phyloP scores from a whole-genome alignment of 2,113 vertebrate species.

The Chloebia gouldiae region DNA sequence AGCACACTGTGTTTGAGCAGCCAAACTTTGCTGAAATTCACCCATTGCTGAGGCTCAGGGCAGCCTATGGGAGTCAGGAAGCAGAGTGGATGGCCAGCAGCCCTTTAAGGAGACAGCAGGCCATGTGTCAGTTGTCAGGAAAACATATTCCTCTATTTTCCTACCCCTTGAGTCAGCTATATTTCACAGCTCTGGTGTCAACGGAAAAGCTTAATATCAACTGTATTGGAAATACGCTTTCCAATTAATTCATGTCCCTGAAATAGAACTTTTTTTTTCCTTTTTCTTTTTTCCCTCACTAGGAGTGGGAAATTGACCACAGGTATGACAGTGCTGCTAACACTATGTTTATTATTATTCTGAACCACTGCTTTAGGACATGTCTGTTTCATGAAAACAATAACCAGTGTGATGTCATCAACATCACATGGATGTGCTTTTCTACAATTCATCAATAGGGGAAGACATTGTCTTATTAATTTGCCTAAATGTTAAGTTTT shows the following conservation, averaged over 20 bases:
- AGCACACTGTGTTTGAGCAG: not conserved
- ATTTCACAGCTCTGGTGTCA: conserved; percentile 49
- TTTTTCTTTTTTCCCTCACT: not conserved
- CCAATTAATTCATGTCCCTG: conserved; percentile 21
- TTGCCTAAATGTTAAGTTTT: not conserved
- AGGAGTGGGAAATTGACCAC: not conserved
- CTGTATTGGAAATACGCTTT: conserved; percentile 18
- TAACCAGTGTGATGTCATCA: not conserved
- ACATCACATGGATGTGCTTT: not conserved
- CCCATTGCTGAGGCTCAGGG: not conserved
- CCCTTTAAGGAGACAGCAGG: conserved; percentile 31
- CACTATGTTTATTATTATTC: not conserved
- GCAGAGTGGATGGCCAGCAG: not conserved
- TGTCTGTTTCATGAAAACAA: not conserved
- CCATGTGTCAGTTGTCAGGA: conserved; percentile 57
- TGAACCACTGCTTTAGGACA: not conserved
- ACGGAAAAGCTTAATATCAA: conserved; percentile 18
- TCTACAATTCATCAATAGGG: not conserved
- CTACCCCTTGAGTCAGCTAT: conserved; percentile 50
- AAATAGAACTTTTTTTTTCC: not conserved
- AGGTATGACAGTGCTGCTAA: not conserved
- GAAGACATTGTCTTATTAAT: not conserved
- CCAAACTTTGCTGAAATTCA: conserved; percentile 2
- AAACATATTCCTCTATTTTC: conserved; percentile 48
- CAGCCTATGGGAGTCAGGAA: not conserved